A percentile compares a stretch with the other conserved stretches of the same genome.
Conservation (phyloP, 2,113 vertebrate species). For the Malurus melanocephalus region DNA sequence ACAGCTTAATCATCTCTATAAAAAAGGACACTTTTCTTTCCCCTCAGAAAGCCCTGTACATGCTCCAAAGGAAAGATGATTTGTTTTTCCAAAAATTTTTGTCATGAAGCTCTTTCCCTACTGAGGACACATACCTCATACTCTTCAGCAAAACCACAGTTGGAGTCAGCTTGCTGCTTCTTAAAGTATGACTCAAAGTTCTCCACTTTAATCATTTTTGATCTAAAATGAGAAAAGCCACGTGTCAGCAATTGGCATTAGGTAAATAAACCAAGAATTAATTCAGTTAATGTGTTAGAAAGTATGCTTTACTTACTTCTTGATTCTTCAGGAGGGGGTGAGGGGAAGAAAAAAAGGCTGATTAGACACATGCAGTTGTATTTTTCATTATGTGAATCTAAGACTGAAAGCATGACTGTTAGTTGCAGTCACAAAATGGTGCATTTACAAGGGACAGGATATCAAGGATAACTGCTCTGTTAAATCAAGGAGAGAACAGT, state of each 20-base stretch:
- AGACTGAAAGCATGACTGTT: slow-evolving; percentile 40
- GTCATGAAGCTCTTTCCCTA: not conserved
- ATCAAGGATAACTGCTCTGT: not conserved
- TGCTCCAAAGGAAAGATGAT: not conserved
- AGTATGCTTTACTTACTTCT: slow-evolving; percentile 72
- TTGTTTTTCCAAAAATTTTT: not conserved
- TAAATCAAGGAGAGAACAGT: not conserved
- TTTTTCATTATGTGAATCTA: slow-evolving; percentile 34
- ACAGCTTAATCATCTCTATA: not conserved
- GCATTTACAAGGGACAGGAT: not conserved
- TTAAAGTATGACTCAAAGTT: slow-evolving; percentile 87
- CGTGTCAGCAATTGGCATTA: not conserved
- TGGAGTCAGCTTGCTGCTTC: slow-evolving; percentile 90
- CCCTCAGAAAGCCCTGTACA: not conserved
- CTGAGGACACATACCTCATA: slow-evolving; percentile 81
- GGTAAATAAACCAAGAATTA: not conserved
- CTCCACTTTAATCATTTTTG: slow-evolving; percentile 81
- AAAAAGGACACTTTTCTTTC: not conserved
- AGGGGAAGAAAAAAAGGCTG: slow-evolving; percentile 8
- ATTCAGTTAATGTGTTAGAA: slow-evolving; percentile 25
- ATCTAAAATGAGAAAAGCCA: slow-evolving; percentile 53
- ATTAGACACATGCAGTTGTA: slow-evolving; percentile 49
- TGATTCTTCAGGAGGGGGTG: slow-evolving; percentile 65
- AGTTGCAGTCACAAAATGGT: slow-evolving; percentile 13
- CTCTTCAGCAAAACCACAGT: slow-evolving; percentile 94